Conservation (phyloP, 2,888 invertebrate genomes). For the Leptothorax acervorum region DNA sequence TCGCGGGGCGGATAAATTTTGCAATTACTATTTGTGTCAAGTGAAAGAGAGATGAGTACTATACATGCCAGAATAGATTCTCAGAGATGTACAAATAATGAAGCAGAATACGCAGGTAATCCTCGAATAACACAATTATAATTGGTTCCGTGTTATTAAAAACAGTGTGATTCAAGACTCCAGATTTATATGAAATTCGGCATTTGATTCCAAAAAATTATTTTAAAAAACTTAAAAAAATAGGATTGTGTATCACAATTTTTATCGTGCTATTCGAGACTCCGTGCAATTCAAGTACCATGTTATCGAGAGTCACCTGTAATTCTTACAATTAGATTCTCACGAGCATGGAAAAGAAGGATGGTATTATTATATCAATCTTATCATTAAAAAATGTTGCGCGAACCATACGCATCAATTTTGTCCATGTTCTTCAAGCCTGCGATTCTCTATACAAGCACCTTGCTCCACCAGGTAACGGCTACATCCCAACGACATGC, state of each 20-base stretch:
- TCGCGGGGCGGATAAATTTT: conserved; percentile 46
- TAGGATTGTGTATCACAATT: too few species aligned
- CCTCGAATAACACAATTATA: too few species aligned
- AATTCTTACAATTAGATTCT: background rate
- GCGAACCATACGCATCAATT: background rate
- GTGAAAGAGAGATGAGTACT: conserved; percentile 7
- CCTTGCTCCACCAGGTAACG: conserved; percentile 88
- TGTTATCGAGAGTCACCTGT: too few species aligned
- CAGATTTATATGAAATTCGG: too few species aligned
- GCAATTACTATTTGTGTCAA: conserved; percentile 26
- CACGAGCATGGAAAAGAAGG: background rate
- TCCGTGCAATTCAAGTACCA: too few species aligned
- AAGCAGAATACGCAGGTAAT: background rate
- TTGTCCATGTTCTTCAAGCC: background rate
- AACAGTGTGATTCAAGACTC: too few species aligned
- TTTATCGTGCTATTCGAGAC: too few species aligned
- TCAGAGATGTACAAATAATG: background rate
- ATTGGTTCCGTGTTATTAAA: too few species aligned
- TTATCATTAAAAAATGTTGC: conserved; percentile 4
- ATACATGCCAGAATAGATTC: background rate
- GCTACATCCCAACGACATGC: conserved; percentile 97
- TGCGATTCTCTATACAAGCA: background rate
- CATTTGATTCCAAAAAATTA: too few species aligned
- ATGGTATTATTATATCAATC: background rate
- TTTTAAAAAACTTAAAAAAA: too few species aligned